phyloP scores from a whole-genome alignment of 1,140 invertebrate species.

The Dinoponera quadriceps region DNA sequence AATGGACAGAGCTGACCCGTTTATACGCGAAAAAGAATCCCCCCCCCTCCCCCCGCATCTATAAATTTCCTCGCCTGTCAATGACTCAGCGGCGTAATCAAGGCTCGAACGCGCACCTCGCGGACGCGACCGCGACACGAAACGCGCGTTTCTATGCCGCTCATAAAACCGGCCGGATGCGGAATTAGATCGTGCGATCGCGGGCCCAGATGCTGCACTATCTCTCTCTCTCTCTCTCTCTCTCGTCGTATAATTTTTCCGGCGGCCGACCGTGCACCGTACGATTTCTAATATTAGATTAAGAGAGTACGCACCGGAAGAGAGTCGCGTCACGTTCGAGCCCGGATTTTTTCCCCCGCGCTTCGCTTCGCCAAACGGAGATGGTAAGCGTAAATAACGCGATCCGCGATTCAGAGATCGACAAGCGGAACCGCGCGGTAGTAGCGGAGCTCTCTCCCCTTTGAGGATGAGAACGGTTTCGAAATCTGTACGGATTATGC shows the following conservation, averaged over 20 bases:
- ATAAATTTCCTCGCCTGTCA: conserved; percentile 72
- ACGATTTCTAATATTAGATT: conserved; percentile 47
- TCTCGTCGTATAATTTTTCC: conserved; percentile 25
- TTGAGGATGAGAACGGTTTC: not conserved
- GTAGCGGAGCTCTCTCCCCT: too few species aligned
- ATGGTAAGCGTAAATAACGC: not conserved
- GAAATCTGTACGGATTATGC: not conserved
- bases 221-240: not conserved
- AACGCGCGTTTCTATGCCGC: not conserved
- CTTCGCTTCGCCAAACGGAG: not conserved
- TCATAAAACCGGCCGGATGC: conserved; percentile 57
- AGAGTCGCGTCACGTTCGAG: not conserved
- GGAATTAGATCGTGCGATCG: conserved; percentile 61
- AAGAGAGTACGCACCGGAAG: not conserved
- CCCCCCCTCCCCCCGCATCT: conserved; percentile 25
- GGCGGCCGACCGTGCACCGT: not conserved
- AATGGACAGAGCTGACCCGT: conserved; percentile 69
- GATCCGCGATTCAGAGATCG: not conserved
- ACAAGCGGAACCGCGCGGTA: not conserved
- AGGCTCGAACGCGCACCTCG: conserved; percentile 27
- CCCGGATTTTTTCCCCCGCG: conserved; percentile 14
- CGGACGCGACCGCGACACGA: conserved; percentile 3
- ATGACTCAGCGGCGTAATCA: conserved; percentile 73
- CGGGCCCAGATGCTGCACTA: conserved; percentile 10
- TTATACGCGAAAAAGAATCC: conserved; percentile 64